Conservation (phyloP, 2,113 vertebrate species). For the Saiga tatarica region DNA sequence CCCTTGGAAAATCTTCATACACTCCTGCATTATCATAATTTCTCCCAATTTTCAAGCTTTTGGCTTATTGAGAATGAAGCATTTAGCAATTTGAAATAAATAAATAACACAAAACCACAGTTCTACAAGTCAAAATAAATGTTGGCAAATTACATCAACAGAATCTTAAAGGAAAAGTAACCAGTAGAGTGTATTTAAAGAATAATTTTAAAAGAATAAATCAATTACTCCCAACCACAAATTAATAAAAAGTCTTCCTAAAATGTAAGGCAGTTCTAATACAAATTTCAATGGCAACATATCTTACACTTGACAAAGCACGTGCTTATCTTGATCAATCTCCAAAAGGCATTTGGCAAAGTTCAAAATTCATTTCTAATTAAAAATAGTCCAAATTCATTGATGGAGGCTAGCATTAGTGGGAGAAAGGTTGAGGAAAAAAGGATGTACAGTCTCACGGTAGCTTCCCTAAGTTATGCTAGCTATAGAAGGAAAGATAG, state of each 20-base stretch:
- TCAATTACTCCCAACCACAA: background rate
- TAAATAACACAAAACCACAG: background rate
- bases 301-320: background rate
- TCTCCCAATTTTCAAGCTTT: background rate
- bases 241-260: background rate
- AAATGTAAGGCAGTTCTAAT: background rate
- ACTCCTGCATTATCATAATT: background rate
- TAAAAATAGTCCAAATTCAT: background rate
- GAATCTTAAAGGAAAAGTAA: background rate
- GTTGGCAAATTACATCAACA: background rate
- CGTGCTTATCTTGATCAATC: background rate
- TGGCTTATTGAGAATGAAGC: background rate
- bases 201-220: background rate
- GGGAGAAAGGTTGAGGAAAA: background rate
- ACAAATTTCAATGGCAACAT: background rate
- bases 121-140: background rate
- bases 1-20: background rate
- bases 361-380: conserved; percentile 3
- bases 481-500: background rate
- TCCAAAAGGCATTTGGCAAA: background rate
- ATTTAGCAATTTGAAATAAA: background rate
- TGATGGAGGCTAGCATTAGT: background rate
- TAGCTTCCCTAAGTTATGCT: background rate
- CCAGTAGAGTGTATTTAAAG: background rate
- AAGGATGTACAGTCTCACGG: background rate